phyloP scores from a whole-genome alignment of 2,113 vertebrate genomes.

The Tretioscincus oriximinensis region DNA sequence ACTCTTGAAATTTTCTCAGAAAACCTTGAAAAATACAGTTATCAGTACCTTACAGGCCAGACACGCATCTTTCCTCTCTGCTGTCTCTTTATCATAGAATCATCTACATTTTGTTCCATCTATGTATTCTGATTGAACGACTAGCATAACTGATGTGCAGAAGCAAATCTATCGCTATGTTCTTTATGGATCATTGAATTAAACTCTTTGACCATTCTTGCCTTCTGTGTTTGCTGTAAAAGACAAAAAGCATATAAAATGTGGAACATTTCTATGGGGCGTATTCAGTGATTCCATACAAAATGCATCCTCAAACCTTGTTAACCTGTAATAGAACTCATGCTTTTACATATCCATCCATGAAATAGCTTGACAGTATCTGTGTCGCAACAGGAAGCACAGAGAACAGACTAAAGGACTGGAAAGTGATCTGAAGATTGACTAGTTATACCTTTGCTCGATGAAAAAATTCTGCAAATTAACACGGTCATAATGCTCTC shows the following conservation, averaged over 20 bases:
- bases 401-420: conserved; percentile 1
- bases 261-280: conserved; percentile 22
- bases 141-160: not conserved
- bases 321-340: conserved; percentile 28
- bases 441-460: not conserved
- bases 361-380: conserved; percentile 25
- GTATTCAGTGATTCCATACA: conserved; percentile 33
- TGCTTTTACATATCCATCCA: conserved; percentile 33
- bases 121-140: rapidly evolving
- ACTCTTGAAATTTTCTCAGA: not conserved
- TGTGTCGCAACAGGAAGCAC: conserved; percentile 8
- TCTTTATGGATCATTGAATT: not conserved
- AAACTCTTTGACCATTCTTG: conserved; percentile 24
- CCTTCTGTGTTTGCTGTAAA: conserved; percentile 27
- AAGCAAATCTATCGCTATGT: not conserved
- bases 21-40: not conserved
- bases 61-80: not conserved
- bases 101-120: not conserved
- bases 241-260: not conserved
- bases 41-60: not conserved
- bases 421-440: conserved; percentile 18
- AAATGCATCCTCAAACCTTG: conserved; percentile 34
- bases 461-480: conserved; percentile 4
- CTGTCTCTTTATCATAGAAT: not conserved
- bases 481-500: not conserved